Evolutionary conservation across 2,797 vertebrate genomes (phyloP).

Genomic region (Tokudaia muenninki): DNA sequence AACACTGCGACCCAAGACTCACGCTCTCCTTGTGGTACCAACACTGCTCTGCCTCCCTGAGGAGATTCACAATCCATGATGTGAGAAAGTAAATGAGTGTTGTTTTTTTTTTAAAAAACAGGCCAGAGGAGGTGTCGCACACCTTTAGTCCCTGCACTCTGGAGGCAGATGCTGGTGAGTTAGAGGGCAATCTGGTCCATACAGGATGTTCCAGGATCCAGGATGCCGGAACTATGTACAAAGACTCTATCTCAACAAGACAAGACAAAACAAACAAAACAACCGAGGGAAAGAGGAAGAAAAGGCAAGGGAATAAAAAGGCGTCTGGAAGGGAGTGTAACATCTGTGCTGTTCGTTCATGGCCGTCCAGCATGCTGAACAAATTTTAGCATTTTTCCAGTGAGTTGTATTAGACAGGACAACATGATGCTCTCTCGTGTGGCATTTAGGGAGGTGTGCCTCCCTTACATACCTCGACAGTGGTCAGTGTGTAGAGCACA

Average conservation of each 20-base stretch:
- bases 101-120: background rate
- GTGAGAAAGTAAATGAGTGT: background rate
- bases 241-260: background rate
- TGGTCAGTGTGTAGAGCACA: conserved; percentile 92
- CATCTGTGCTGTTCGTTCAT: background rate
- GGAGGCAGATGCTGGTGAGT: background rate
- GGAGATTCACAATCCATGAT: background rate
- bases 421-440: background rate
- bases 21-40: background rate
- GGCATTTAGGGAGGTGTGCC: background rate
- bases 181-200: background rate
- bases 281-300: background rate
- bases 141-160: background rate
- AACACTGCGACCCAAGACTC: background rate
- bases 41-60: background rate
- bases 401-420: conserved; percentile 43
- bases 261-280: no score
- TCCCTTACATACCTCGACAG: conserved; percentile 90
- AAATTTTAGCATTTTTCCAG: conserved; percentile 21
- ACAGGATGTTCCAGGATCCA: background rate
- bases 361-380: conserved; percentile 8
- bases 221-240: background rate
- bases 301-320: background rate
- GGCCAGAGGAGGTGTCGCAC: background rate
- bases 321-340: background rate